phyloP scores from a whole-genome alignment of 2,797 vertebrate genomes.

The Fundulus diaphanus region DNA sequence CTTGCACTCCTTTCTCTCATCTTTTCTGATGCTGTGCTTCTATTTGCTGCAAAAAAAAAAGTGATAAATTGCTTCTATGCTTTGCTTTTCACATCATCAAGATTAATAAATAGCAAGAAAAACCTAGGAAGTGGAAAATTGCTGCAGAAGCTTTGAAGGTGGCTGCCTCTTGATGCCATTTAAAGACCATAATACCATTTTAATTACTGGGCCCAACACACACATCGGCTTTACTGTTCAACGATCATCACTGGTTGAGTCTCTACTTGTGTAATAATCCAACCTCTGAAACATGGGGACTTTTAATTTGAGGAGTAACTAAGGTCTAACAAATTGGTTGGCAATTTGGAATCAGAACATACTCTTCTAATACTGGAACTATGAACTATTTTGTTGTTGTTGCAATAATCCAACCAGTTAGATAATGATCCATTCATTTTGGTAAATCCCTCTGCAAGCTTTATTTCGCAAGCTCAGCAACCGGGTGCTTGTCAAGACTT shows the following conservation, averaged over 20 bases:
- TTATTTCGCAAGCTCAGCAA: background rate
- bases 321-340: no score
- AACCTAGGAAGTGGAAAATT: background rate
- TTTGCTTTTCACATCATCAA: slow-evolving; percentile 13
- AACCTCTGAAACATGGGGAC: background rate
- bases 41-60: slow-evolving; percentile 1
- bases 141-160: background rate
- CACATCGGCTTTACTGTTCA: background rate
- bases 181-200: background rate
- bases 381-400: no score
- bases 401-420: no score
- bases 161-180: no score
- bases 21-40: slow-evolving; percentile 6
- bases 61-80: slow-evolving; percentile 3
- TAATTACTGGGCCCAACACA: background rate
- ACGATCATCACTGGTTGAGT: background rate
- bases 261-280: background rate
- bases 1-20: slow-evolving; percentile 9
- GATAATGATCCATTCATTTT: no score
- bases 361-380: no score
- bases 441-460: no score
- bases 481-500: no score
- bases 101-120: background rate
- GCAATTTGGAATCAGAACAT: no score
- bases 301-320: background rate